A percentile compares a stretch with the other conserved stretches of the same genome.
Conservation (phyloP, 2,888 invertebrate species). For the Heliconius charithonia region DNA sequence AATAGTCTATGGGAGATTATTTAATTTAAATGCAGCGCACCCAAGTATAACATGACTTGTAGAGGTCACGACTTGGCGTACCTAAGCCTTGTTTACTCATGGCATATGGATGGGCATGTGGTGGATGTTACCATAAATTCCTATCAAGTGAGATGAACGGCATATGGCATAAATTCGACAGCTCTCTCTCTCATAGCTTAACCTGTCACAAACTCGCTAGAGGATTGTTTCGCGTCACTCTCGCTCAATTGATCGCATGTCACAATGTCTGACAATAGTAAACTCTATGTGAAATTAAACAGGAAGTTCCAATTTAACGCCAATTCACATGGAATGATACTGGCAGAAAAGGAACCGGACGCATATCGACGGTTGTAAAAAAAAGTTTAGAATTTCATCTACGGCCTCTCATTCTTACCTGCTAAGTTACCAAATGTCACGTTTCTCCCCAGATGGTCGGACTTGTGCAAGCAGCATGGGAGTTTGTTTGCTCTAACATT, state of each 20-base stretch:
- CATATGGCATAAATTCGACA: conserved; percentile 67
- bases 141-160: conserved; percentile 60
- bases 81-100: conserved; percentile 46
- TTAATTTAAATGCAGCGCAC: conserved; percentile 54
- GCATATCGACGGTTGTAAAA: conserved; percentile 60
- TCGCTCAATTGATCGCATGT: conserved; percentile 80
- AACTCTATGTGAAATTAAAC: conserved; percentile 73
- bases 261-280: conserved; percentile 71
- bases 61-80: conserved; percentile 46
- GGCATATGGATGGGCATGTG: conserved; percentile 66
- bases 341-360: conserved; percentile 65
- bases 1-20: conserved; percentile 49
- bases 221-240: conserved; percentile 71
- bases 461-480: conserved; percentile 75
- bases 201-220: conserved; percentile 74
- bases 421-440: conserved; percentile 74
- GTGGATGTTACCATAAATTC: conserved; percentile 56
- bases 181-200: conserved; percentile 57
- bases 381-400: conserved; percentile 70
- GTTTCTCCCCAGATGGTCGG: conserved; percentile 79
- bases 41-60: conserved; percentile 54
- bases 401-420: conserved; percentile 62
- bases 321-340: conserved; percentile 80
- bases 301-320: conserved; percentile 81
- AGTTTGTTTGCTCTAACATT: conserved; percentile 81